Base-by-base conservation (phyloP, 2,113 vertebrate species). In the Anarrhichthys ocellatus region DNA sequence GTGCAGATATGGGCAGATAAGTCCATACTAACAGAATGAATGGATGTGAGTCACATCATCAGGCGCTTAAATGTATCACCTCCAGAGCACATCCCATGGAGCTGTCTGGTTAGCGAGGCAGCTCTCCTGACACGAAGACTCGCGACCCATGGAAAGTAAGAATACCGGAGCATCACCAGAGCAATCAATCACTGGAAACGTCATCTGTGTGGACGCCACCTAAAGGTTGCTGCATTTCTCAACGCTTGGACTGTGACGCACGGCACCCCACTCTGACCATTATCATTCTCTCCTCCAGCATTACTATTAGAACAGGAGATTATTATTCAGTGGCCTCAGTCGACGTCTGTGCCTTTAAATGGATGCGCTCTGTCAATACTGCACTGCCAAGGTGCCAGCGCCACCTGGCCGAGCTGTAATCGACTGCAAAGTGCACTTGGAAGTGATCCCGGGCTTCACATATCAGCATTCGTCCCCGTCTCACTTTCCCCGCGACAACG, bases 371-470 rank as follows among this genome's bases (percentile, higher is more conserved):
- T 59, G 89, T 85, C 92, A 85, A 78, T 76, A 84, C 83, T 74
- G 87, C 80, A 38, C 87, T 86, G 90, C 89, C 87, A 86, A 83
- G 84, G 76, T 88, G 88, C 90, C 92, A 91, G 87, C 79, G 32
- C 89, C 89, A 94, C 91, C 92, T 94, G 93, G 91, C 86, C 88
- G 80, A 93, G 89, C 91, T 92, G 87, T 93, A 93, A 93, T 92
- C 87, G 82, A 93, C 93, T 91, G 90, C 90, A 92, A 94, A 93
- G 91, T 92, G 91, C 84, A 85, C 76, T 91, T 94, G 94, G 93
- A 92, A 73, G 62, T 66, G 76, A 82, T 92, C 91, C 93, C 87
- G 82, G 89, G 80, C 81, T 73, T 42, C 66, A 32, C 81, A 81
- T 78, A 89, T 85, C 86, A 87, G 86, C 85, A 86, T 90, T 85